A percentile compares a stretch with the other conserved stretches of the same genome.
Evolutionary conservation across 35 echinoderm and acorn worm genomes (phyloP).

Genomic region (Holothuria glaberrima): DNA sequence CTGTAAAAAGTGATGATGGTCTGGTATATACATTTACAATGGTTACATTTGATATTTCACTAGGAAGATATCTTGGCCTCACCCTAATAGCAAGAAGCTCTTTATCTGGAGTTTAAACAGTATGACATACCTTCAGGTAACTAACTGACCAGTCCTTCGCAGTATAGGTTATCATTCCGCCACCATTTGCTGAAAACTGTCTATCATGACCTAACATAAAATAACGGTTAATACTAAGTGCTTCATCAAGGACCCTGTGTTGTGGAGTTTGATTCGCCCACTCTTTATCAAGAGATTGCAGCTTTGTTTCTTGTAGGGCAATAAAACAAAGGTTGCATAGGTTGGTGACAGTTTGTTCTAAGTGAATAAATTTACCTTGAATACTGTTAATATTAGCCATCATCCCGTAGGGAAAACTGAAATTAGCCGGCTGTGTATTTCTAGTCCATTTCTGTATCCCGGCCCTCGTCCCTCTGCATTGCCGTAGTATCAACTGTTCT

Average conservation of each 20-base stretch:
- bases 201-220: slow-evolving; percentile 39
- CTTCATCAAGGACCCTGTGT: no score
- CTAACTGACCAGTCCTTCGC: no score
- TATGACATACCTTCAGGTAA: no score
- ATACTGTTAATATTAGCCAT: not conserved
- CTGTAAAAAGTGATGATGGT: slow-evolving; percentile 25
- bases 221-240: not conserved
- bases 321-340: no score
- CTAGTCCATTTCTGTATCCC: not conserved
- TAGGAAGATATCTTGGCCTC: slow-evolving; percentile 7
- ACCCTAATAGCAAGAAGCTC: slow-evolving; percentile 6
- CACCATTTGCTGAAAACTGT: slow-evolving; percentile 11
- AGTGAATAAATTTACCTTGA: no score
- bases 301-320: no score
- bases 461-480: not conserved
- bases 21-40: slow-evolving; percentile 28
- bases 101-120: no score
- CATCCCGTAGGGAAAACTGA: not conserved
- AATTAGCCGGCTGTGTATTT: not conserved
- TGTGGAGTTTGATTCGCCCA: no score
- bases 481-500: not conserved
- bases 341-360: no score
- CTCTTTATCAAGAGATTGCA: no score
- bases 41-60: no score
- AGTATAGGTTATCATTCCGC: no score